These are phyloP conservation scores for Xestia c-nigrum DNA, from an alignment of 2,888 invertebrate genomes.

Conservation along the genomic window DNA sequence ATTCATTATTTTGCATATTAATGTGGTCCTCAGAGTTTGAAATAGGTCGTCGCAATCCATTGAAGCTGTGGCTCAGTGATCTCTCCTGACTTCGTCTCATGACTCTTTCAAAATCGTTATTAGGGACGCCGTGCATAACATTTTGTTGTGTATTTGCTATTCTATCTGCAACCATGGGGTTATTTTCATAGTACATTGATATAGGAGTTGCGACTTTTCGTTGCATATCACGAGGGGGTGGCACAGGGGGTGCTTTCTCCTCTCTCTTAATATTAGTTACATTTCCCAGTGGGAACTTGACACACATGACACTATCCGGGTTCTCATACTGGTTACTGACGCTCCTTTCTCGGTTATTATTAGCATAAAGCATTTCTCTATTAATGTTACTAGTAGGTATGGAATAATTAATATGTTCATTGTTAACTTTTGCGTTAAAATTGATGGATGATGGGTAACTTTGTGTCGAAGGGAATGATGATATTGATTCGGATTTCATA, in stretches of 20 bases:
- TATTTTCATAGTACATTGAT: constrained; percentile 89
- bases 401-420: constrained; percentile 89
- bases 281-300: constrained; percentile 89
- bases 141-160: constrained; percentile 75
- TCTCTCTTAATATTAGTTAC: constrained; percentile 85
- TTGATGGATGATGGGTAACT: constrained; percentile 90
- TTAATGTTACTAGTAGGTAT: constrained; percentile 83
- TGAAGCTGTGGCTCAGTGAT: constrained; percentile 84
- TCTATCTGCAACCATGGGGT: constrained; percentile 79
- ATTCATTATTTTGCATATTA: constrained; percentile 88
- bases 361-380: constrained; percentile 83
- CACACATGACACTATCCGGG: constrained; percentile 85
- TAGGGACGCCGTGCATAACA: constrained; percentile 83
- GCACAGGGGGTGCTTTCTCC: constrained; percentile 92
- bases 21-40: constrained; percentile 89
- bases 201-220: constrained; percentile 90
- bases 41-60: constrained; percentile 86
- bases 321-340: constrained; percentile 82
- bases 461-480: constrained; percentile 89
- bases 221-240: constrained; percentile 94
- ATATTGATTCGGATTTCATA: constrained; percentile 88
- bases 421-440: constrained; percentile 90
- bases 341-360: constrained; percentile 83
- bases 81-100: constrained; percentile 89
- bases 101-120: constrained; percentile 87